Percentiles rank a stretch among this genome's conserved stretches.
phyloP scores from a whole-genome alignment of 1,140 invertebrate species.

The Lepidurus arcticus region DNA sequence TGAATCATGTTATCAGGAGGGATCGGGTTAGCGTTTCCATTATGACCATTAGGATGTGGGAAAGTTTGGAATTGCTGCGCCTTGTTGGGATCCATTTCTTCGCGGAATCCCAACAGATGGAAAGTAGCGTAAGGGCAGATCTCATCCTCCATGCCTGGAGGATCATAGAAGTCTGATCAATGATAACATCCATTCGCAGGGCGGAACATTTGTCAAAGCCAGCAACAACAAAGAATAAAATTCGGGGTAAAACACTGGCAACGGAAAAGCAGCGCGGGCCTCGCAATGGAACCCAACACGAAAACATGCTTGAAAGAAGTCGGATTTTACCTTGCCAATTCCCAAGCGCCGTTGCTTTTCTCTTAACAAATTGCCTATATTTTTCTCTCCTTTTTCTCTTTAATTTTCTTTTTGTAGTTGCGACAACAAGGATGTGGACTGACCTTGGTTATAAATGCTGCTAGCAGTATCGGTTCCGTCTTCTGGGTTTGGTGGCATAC shows the following conservation, averaged over 20 bases:
- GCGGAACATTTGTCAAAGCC: neutral
- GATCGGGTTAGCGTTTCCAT: slow-evolving; percentile 5
- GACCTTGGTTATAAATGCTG: slow-evolving; percentile 10
- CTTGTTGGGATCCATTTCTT: slow-evolving; percentile 88
- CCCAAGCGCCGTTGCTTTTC: slow-evolving; percentile 13
- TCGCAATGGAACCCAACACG: slow-evolving; percentile 8
- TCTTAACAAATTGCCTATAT: neutral
- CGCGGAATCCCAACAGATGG: slow-evolving; percentile 86
- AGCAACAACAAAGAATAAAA: slow-evolving; percentile 1
- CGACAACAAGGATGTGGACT: neutral
- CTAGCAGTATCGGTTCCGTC: slow-evolving; percentile 23
- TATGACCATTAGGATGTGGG: slow-evolving; percentile 64
- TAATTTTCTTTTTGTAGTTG: neutral
- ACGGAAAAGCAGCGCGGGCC: neutral
- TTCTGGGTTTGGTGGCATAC: slow-evolving; percentile 48
- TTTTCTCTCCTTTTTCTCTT: neutral
- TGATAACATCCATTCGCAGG: neutral
- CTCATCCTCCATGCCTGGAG: slow-evolving; percentile 77
- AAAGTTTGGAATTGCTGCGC: slow-evolving; percentile 81
- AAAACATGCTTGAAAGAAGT: neutral
- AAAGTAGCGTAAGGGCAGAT: slow-evolving; percentile 91
- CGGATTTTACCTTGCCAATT: neutral
- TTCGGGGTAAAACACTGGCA: slow-evolving; percentile 9
- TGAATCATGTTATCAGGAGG: slow-evolving; percentile 45
- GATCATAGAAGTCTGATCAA: slow-evolving; percentile 6